These are phyloP conservation scores for Pediacus dermestoides DNA, from an alignment of 2,888 invertebrate genomes.

Conservation along the genomic window DNA sequence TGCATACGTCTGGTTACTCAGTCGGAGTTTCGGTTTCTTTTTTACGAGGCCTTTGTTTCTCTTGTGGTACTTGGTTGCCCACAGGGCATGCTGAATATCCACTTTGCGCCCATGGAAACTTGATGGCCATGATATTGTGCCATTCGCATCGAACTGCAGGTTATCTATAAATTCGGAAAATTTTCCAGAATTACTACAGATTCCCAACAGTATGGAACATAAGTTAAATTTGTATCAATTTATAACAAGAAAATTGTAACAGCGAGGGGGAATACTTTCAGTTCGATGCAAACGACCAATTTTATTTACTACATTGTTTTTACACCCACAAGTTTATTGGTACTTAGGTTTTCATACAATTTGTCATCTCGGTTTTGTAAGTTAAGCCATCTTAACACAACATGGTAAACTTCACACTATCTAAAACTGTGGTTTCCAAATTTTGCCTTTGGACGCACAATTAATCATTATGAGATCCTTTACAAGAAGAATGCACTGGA, in stretches of 20 bases:
- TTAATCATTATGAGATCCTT: no score
- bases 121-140: conserved; percentile 41
- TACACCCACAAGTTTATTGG: no score
- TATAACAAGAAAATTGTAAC: no score
- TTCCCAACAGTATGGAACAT: conserved; percentile 15
- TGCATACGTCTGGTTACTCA: conserved; percentile 33
- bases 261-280: conserved; percentile 36
- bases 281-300: conserved; percentile 34
- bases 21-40: neutral
- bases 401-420: no score
- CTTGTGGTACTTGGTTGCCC: conserved; percentile 2
- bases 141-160: conserved; percentile 49
- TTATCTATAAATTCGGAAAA: conserved; percentile 41
- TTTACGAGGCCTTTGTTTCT: neutral
- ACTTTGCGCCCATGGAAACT: conserved; percentile 24
- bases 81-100: conserved; percentile 19
- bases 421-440: no score
- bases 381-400: no score
- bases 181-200: conserved; percentile 20
- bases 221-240: neutral
- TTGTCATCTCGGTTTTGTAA: no score
- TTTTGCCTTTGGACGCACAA: no score
- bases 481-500: no score
- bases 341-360: no score
- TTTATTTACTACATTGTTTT: no score